phyloP scores from a whole-genome alignment of 2,888 invertebrate genomes.

The Pandemis corylana region DNA sequence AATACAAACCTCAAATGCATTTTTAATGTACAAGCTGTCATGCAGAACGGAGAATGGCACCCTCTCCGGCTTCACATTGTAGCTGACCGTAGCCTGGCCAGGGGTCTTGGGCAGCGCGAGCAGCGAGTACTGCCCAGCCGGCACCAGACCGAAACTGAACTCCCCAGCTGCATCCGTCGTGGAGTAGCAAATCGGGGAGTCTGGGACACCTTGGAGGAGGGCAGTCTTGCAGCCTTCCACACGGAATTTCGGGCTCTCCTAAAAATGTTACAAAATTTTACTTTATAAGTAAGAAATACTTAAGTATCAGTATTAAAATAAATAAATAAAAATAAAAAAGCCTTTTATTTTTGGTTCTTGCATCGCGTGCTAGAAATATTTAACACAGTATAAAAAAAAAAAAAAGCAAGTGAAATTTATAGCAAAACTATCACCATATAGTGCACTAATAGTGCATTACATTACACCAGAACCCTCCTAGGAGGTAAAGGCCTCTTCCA shows the following conservation, averaged over 20 bases:
- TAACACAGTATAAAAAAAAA: too few species aligned
- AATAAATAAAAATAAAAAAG: too few species aligned
- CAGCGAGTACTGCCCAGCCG: slow-evolving; percentile 92
- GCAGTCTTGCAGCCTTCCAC: slow-evolving; percentile 86
- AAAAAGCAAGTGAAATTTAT: too few species aligned
- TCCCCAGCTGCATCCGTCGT: slow-evolving; percentile 89
- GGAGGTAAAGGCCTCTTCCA: too few species aligned
- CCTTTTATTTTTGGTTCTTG: too few species aligned
- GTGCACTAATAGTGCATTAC: too few species aligned
- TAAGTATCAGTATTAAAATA: too few species aligned
- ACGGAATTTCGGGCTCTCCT: slow-evolving; percentile 74
- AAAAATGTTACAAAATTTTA: slow-evolving; percentile 43
- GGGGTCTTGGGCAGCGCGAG: slow-evolving; percentile 85
- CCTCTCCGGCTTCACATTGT: slow-evolving; percentile 90
- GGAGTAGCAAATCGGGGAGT: slow-evolving; percentile 89
- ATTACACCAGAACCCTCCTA: too few species aligned
- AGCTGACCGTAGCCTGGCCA: slow-evolving; percentile 86
- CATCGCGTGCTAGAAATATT: too few species aligned
- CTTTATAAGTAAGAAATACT: too few species aligned
- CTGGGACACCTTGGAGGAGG: slow-evolving; percentile 84
- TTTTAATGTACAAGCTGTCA: slow-evolving; percentile 86
- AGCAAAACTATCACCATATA: too few species aligned
- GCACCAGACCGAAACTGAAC: slow-evolving; percentile 91
- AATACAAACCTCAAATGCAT: slow-evolving; percentile 87
- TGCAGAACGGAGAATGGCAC: slow-evolving; percentile 89